Conservation (phyloP, 2,888 invertebrate species). For the Tetragonula carbonaria region DNA sequence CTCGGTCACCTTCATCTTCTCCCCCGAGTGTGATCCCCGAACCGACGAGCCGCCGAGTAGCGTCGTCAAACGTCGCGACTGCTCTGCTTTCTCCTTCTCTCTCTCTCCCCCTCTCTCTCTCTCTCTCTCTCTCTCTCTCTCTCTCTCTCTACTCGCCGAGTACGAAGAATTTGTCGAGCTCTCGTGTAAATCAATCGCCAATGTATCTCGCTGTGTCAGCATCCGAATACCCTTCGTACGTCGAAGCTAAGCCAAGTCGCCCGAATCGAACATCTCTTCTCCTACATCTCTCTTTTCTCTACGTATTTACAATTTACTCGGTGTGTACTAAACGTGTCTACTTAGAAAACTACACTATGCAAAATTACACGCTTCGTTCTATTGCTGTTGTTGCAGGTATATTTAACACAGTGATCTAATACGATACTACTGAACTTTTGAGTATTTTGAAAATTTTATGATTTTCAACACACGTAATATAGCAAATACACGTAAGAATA, state of each 20-base stretch:
- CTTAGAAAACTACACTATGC: no score
- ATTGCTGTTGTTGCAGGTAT: neutral
- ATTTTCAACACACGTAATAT: neutral
- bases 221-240: constrained; percentile 6
- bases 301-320: neutral
- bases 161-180: constrained; percentile 51
- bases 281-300: neutral
- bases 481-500: neutral
- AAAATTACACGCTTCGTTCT: neutral
- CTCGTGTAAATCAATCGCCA: constrained; percentile 21
- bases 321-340: neutral
- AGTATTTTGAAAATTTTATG: neutral
- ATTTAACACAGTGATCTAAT: neutral
- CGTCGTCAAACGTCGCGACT: neutral
- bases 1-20: neutral
- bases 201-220: neutral
- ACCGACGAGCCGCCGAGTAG: neutral
- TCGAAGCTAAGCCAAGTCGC: constrained; percentile 20
- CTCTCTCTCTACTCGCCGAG: neutral
- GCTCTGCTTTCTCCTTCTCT: no score
- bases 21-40: neutral
- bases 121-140: no score
- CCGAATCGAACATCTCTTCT: constrained; percentile 15
- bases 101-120: no score
- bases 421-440: neutral